Conservation (phyloP, 2,113 vertebrate genomes). For the Ibidorhyncha struthersii region DNA sequence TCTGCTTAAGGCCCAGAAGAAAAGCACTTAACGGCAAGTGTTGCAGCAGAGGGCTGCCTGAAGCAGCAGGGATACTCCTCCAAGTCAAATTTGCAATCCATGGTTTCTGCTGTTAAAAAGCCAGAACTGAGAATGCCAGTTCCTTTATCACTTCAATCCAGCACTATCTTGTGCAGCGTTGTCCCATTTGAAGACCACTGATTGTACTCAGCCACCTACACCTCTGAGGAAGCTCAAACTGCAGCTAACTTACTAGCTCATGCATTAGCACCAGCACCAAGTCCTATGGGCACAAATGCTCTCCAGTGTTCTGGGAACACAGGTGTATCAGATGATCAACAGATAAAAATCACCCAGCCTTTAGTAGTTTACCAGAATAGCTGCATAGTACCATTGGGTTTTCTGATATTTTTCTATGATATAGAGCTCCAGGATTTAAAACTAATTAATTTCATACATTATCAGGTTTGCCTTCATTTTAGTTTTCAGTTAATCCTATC, state of each 20-base stretch:
- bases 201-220: neutral
- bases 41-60: neutral
- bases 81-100: neutral
- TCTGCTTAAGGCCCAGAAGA: neutral
- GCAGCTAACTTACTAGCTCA: neutral
- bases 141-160: neutral
- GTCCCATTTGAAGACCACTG: neutral
- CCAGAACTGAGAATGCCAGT: neutral
- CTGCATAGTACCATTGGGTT: neutral
- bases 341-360: neutral
- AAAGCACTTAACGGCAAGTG: fast-evolving
- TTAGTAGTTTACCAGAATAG: neutral
- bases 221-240: neutral
- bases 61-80: neutral
- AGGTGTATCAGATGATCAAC: too few species aligned
- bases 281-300: neutral
- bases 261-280: neutral
- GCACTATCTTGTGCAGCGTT: neutral
- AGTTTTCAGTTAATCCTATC: neutral
- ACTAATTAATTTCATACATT: neutral
- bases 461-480: neutral
- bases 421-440: neutral
- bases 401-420: neutral
- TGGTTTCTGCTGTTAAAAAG: neutral
- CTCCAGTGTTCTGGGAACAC: neutral